Base-by-base conservation (phyloP, 2,113 vertebrate genomes). In the Conger conger region DNA sequence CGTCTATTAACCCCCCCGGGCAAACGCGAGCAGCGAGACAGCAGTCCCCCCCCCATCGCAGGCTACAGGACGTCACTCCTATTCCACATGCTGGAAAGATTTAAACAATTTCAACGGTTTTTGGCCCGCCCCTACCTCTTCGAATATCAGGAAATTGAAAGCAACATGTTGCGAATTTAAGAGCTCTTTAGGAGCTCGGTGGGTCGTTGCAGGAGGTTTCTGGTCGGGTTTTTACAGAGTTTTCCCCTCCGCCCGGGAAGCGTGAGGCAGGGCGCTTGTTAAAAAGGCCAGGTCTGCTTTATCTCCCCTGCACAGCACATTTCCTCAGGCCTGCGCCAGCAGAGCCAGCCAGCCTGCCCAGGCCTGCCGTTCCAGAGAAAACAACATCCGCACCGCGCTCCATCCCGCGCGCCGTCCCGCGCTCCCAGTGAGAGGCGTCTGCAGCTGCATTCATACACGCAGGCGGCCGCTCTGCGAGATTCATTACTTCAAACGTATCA, bases 291-390 rank as follows among this genome's bases (percentile, higher is more conserved):
- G 90, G 82, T 90, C 89, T 91, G 89, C 88, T 94, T 94, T 94
- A 94, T 95, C 93, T 94, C 89, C 85, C 87, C 91, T 89, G 89
- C 91, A 88, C 94, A 95, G 94, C 91, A 91, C 87, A 91, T 91
- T 89, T 91, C 92, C 90, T 89, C 86, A 80, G 88, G 90, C 85
- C 68, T 83, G 88, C 93, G 94, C 93, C 93, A 95, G 86, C 89
- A 92, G 88, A 91, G 86, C 90, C 79, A 42, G 84, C 85, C 89
- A 88, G 91, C 89, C 89, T 90, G 91, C 89, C 92, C 92, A 92
- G 91, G 89, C 92, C 45, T 93, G 91, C 88, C 90, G 33, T 54
- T 84, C 33, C 57, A n/a, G 40, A 50, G 30, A 79, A 42, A 54
- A 79, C 45, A 78, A 79, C 4, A 30, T 33, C 5, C 79, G 42